Evolutionary conservation across 2,888 invertebrate genomes (phyloP).

Genomic region (Caenorhabditis panamensis): DNA sequence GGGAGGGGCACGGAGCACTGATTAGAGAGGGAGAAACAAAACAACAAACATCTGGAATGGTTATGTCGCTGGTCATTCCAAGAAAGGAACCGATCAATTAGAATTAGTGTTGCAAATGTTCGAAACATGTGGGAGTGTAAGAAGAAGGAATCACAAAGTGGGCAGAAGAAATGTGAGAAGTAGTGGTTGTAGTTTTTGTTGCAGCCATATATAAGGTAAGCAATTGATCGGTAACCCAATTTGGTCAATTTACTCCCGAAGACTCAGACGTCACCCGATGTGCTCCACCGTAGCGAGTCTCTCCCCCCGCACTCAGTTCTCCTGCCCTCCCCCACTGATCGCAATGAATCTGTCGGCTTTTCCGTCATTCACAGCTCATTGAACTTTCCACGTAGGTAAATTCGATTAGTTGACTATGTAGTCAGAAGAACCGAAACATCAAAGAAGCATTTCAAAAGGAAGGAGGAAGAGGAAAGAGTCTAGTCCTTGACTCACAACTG

Average conservation of each 20-base stretch:
- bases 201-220: conserved; percentile 2
- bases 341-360: neutral
- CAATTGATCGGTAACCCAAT: conserved; percentile 30
- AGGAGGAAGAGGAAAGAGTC: neutral
- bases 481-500: neutral
- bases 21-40: neutral
- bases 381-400: conserved; percentile 2
- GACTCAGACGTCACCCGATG: conserved; percentile 37
- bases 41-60: neutral
- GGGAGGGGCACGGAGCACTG: conserved; percentile 15
- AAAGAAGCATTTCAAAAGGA: neutral
- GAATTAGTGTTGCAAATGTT: too few relatives aligned
- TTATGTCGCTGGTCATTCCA: neutral
- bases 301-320: neutral
- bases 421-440: neutral
- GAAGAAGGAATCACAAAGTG: neutral
- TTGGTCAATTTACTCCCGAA: conserved; percentile 23
- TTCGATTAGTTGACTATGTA: neutral
- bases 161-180: neutral
- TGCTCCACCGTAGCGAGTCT: conserved; percentile 4
- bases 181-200: neutral
- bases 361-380: neutral
- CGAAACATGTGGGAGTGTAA: neutral
- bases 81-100: neutral
- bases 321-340: too few relatives aligned